A percentile compares a stretch with the other conserved stretches of the same genome.
These are phyloP conservation scores for Todiramphus chloris DNA, from an alignment of 2,113 vertebrate species.

Conservation along the genomic window DNA sequence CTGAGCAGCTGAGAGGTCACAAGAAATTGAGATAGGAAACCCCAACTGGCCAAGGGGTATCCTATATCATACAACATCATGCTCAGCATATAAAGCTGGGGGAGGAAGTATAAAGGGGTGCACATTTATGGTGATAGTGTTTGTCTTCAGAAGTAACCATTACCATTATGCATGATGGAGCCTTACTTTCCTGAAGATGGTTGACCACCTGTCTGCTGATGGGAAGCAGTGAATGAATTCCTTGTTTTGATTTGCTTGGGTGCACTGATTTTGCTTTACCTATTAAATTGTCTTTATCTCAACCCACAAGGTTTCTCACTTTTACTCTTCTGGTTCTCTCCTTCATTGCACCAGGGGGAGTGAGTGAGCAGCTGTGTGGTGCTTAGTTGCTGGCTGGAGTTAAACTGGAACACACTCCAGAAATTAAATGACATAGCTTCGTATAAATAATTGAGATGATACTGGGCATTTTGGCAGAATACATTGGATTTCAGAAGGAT, in stretches of 20 bases:
- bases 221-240: too few relatives aligned
- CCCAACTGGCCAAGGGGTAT: neutral
- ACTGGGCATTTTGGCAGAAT: neutral
- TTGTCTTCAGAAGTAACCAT: neutral
- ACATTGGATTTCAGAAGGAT: neutral
- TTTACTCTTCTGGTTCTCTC: neutral
- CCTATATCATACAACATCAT: neutral
- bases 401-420: neutral
- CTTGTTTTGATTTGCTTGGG: too few relatives aligned
- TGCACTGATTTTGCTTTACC: too few relatives aligned
- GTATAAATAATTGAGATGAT: neutral
- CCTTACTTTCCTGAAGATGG: too few relatives aligned
- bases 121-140: neutral
- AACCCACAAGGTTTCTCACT: neutral
- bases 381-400: neutral
- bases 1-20: neutral
- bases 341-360: neutral
- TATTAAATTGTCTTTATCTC: too few relatives aligned
- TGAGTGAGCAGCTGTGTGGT: neutral
- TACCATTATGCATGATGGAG: rapidly evolving
- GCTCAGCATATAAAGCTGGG: neutral
- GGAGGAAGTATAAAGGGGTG: neutral
- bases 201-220: too few relatives aligned
- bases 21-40: neutral
- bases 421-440: neutral